Conservation (phyloP, 2,888 invertebrate genomes). For the Linhomoeus sp. region DNA sequence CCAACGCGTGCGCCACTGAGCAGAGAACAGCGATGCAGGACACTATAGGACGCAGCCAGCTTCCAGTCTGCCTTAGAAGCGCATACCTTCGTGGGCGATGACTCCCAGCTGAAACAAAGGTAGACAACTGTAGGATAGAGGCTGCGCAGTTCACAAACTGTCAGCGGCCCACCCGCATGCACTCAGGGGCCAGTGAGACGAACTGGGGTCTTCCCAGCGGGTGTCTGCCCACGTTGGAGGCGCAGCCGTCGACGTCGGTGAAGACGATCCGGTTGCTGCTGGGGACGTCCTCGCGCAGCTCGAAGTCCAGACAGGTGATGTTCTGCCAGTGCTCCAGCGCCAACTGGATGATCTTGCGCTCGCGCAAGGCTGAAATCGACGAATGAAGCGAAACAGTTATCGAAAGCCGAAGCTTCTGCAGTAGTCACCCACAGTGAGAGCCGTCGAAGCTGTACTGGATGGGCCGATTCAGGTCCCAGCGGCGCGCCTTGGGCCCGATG, state of each 20-base stretch:
- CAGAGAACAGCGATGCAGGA: no score
- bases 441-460: slow-evolving; percentile 26
- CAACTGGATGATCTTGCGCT: slow-evolving; percentile 25
- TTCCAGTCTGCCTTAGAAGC: no score
- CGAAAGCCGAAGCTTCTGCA: no score
- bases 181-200: slow-evolving; percentile 27
- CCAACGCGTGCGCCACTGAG: slow-evolving; percentile 27
- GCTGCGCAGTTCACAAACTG: no score
- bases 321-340: slow-evolving; percentile 28
- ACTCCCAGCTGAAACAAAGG: slow-evolving; percentile 24
- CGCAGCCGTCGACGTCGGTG: slow-evolving; percentile 25
- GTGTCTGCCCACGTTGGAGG: slow-evolving; percentile 18
- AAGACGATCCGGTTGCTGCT: slow-evolving; percentile 25
- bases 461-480: slow-evolving; percentile 21
- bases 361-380: slow-evolving; percentile 20
- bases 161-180: slow-evolving; percentile 20
- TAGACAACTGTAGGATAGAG: no score
- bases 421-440: slow-evolving; percentile 18
- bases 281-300: slow-evolving; percentile 14
- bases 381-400: no score
- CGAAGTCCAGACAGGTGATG: slow-evolving; percentile 25
- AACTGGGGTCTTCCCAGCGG: slow-evolving; percentile 26
- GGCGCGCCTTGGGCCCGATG: slow-evolving; percentile 20
- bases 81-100: slow-evolving; percentile 21
- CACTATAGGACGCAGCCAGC: no score